These are phyloP conservation scores for Drosophila neonasuta DNA, from an alignment of 2,888 invertebrate species.

Conservation along the genomic window DNA sequence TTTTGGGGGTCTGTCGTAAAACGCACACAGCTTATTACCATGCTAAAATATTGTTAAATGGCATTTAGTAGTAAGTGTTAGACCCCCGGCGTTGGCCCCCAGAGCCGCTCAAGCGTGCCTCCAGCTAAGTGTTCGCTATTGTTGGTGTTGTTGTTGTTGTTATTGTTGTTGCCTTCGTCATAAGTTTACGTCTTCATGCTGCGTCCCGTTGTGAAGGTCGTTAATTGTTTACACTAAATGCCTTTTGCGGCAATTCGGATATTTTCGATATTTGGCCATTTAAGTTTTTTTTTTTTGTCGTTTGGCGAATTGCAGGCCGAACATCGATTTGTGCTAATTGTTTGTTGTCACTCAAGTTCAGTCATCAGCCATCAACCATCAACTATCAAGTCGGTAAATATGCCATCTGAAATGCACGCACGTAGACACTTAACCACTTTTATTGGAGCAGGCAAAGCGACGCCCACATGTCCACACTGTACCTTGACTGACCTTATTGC, in stretches of 20 bases:
- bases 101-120: slow-evolving; percentile 46
- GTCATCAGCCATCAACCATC: slow-evolving; percentile 19
- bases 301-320: slow-evolving; percentile 43
- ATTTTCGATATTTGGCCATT: no score
- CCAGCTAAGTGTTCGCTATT: slow-evolving; percentile 1
- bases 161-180: slow-evolving; percentile 34
- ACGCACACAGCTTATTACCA: slow-evolving; percentile 54
- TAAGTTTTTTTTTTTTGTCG: neutral
- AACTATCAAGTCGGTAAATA: slow-evolving; percentile 40
- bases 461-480: slow-evolving; percentile 52
- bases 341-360: slow-evolving; percentile 61
- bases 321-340: slow-evolving; percentile 62
- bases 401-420: slow-evolving; percentile 59
- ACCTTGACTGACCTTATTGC: slow-evolving; percentile 35
- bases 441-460: slow-evolving; percentile 43
- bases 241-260: slow-evolving; percentile 18
- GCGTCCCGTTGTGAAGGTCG: slow-evolving; percentile 62
- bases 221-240: slow-evolving; percentile 39
- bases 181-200: slow-evolving; percentile 54
- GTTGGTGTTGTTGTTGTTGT: neutral
- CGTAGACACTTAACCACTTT: slow-evolving; percentile 57
- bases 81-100: slow-evolving; percentile 49
- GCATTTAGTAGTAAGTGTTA: slow-evolving; percentile 36
- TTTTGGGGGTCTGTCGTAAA: slow-evolving; percentile 48
- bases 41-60: slow-evolving; percentile 61